Evolutionary conservation across 35 echinoderm and acorn worm species (phyloP), one percentile per base, ranked within the genome.

Genomic region (Nesometra sesokonis): DNA sequence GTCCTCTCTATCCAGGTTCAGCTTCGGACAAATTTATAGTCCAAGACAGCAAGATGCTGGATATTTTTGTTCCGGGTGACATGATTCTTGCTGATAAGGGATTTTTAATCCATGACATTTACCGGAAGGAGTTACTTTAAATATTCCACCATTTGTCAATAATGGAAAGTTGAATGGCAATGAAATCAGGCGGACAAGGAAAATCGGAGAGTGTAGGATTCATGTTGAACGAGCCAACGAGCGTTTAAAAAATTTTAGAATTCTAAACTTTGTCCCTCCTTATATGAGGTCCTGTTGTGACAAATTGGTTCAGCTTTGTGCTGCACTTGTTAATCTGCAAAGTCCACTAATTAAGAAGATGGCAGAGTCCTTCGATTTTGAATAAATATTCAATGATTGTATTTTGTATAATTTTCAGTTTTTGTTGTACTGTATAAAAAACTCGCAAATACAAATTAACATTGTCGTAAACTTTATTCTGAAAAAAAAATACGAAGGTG

Each of bases 161-260:
- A 89, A 31, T 32, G 37, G 40, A 21, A 29, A 84, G 30, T 77
- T 89, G 35, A 89, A 77, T 21, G 79, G 23, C 32, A 29, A 27
- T 29, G 86, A 88, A 39, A 38, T 35, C 23, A 46, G 39, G 32
- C 31, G 38, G 32, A 88, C 86, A 27, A 46, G 80, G 13, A 82
- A 88, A 31, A 88, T 88, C 9, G 86, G 77, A 19, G 29, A 80
- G 23, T 77, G 36, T 29, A 35, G 86, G 0, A 82, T 88, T 27
- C 86, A 88, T 40, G 86, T 88, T 81, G 86, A 88, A 77, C 78
- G 86, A 23, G 86, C 86, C 4, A 88, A 36, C 29, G 86, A 77
- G 35, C 80, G 37, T 30, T 40, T 88, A 21, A 88, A 88, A 76
- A 31, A 79, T 27, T 87, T 79, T 31, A 32, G 33, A 17, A 43